Evolutionary conservation across 92 coral and sea anemone species (phyloP), one percentile per base, ranked within the genome.

Genomic region (Pocillopora grandis): DNA sequence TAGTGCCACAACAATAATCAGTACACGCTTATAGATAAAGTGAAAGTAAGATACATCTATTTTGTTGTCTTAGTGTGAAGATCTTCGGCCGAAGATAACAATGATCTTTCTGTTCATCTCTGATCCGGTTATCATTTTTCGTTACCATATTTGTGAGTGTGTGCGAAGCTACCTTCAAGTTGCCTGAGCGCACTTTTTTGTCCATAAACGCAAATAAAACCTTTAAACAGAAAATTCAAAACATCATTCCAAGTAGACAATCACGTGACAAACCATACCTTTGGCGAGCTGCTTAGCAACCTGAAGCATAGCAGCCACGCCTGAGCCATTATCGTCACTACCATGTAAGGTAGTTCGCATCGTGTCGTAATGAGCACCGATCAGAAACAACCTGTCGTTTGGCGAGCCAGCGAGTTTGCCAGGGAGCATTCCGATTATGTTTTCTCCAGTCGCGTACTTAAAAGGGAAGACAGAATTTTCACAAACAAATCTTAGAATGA

Each of bases 311-410:
- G 97, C 95, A 6, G 92, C 87, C 87, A 95, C 81, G 72, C 98
- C 98, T 10, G 98, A 95, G 18, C 97, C 98, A 77, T 93, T 86
- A 90, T 91, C 98, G 71, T 95, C 92, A 12, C 77, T 89, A 9
- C 98, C 98, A 48, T 81, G 85, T 65, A 87, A 81, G 17, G 98
- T 90, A 17, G 87, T 77, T 17, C 79, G 86, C 72, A 90, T 87
- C 17, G 98, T 93, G 82, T 95, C 98, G 71, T 95, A 95, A 64
- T 95, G 97, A 48, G 98, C 89, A 58, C 98, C 98, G 78, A 95
- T 90, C 55, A 95, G 81, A 83, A 95, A 77, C 57, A 91, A 66
- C 37, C 88, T 88, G 82, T 95, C 96, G 13, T 95, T 80, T 23
- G 81, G 77, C 33, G 96, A 88, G 21, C 92, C 95, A 35, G 88